phyloP scores from a whole-genome alignment of 1,140 invertebrate species.

The Chelonus insularis region DNA sequence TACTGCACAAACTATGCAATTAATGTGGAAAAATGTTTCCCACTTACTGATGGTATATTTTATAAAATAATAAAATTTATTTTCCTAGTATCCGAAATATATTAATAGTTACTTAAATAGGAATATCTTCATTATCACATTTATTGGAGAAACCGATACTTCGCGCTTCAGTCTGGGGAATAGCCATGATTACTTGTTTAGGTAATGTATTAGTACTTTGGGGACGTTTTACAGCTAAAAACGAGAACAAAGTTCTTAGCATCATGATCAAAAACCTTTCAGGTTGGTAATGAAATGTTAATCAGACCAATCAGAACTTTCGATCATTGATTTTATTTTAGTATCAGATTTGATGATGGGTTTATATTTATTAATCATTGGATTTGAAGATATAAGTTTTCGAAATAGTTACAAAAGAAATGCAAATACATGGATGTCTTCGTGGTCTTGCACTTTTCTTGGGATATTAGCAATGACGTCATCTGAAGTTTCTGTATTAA shows the following conservation, averaged over 20 bases:
- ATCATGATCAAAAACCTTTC: conserved; percentile 75
- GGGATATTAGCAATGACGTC: conserved; percentile 72
- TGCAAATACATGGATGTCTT: conserved; percentile 71
- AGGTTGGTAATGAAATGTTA: conserved; percentile 50
- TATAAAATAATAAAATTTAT: conserved; percentile 58
- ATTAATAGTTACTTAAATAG: conserved; percentile 40
- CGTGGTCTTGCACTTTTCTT: conserved; percentile 67
- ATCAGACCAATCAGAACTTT: too few relatives aligned
- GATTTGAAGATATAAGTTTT: conserved; percentile 67
- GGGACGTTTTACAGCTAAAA: conserved; percentile 66
- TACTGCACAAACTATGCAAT: too few relatives aligned
- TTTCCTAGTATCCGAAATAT: conserved; percentile 22
- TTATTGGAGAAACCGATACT: conserved; percentile 67
- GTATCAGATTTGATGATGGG: conserved; percentile 82
- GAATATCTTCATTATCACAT: conserved; percentile 70
- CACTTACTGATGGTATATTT: too few relatives aligned
- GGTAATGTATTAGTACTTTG: conserved; percentile 73
- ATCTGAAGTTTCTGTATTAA: conserved; percentile 74
- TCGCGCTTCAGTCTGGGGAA: conserved; percentile 73
- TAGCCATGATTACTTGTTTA: conserved; percentile 67
- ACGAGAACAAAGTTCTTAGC: conserved; percentile 65
- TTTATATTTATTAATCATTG: conserved; percentile 74
- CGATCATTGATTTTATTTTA: conserved; percentile 35
- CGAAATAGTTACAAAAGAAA: conserved; percentile 67
- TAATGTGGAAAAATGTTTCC: too few relatives aligned